phyloP scores from a whole-genome alignment of 2,797 vertebrate species.

The Trachops cirrhosus region DNA sequence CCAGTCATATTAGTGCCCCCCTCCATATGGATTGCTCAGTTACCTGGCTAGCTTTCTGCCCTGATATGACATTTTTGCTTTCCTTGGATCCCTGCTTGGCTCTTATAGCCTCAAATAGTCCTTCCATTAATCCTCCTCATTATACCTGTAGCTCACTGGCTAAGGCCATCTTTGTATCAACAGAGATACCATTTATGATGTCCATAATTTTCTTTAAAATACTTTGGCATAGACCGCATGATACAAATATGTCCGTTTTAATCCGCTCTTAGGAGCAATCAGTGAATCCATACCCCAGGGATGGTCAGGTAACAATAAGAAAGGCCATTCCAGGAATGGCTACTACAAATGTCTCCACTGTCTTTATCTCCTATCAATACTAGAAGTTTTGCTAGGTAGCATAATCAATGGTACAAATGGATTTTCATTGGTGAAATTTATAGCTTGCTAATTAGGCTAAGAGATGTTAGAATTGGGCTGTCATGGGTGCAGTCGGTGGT shows the following conservation, averaged over 20 bases:
- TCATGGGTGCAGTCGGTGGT: background rate
- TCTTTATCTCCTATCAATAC: background rate
- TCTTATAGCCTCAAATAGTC: background rate
- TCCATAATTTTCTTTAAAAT: background rate
- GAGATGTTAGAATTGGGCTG: background rate
- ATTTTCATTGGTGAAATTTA: conserved; percentile 29
- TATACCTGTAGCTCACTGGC: background rate
- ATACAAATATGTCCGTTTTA: conserved; percentile 37
- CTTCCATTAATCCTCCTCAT: background rate
- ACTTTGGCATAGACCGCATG: background rate
- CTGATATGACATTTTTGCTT: background rate
- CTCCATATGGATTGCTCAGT: background rate
- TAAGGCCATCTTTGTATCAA: background rate
- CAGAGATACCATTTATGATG: background rate
- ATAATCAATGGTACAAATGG: conserved; percentile 23
- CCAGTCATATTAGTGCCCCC: background rate
- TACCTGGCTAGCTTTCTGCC: background rate
- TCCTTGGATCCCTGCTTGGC: background rate
- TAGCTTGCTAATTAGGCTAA: conserved; percentile 6
- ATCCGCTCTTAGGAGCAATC: background rate
- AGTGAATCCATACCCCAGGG: background rate
- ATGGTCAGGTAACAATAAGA: background rate
- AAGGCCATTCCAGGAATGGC: background rate
- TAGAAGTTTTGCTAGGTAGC: conserved; percentile 4
- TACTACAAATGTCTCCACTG: background rate